Conservation (phyloP, 2,888 invertebrate genomes). For the Callyntrura sp. region DNA sequence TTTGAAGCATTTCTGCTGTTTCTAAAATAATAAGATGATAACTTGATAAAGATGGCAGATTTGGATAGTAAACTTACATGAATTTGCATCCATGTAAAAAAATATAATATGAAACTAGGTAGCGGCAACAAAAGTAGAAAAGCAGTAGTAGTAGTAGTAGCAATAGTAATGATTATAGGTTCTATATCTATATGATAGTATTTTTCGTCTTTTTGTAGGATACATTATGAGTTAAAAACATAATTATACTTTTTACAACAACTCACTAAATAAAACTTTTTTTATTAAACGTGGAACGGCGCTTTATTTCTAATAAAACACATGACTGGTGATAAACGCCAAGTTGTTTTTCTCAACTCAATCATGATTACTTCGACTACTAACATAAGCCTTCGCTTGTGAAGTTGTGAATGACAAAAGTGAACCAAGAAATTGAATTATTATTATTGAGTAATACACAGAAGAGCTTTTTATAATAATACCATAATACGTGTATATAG, state of each 20-base stretch:
- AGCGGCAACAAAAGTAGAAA: not conserved
- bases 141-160: no score
- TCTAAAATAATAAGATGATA: not conserved
- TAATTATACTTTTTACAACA: slow-evolving; percentile 46
- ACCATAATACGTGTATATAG: no score
- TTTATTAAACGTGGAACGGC: not conserved
- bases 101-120: not conserved
- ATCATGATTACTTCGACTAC: not conserved
- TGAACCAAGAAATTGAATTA: not conserved
- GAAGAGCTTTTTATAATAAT: not conserved
- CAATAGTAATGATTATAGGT: not conserved
- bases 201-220: slow-evolving; percentile 1
- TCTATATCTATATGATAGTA: not conserved
- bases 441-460: not conserved
- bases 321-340: not conserved
- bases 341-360: slow-evolving; percentile 7
- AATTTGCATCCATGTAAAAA: slow-evolving; percentile 22
- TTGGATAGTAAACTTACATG: slow-evolving; percentile 34
- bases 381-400: not conserved
- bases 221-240: slow-evolving; percentile 27
- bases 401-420: no score
- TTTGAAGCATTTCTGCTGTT: slow-evolving; percentile 32
- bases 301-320: not conserved
- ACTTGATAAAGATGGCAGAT: slow-evolving; percentile 48
- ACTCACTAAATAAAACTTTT: not conserved